Evolutionary conservation across 2,797 vertebrate genomes (phyloP).

Genomic region (Helostoma temminkii): DNA sequence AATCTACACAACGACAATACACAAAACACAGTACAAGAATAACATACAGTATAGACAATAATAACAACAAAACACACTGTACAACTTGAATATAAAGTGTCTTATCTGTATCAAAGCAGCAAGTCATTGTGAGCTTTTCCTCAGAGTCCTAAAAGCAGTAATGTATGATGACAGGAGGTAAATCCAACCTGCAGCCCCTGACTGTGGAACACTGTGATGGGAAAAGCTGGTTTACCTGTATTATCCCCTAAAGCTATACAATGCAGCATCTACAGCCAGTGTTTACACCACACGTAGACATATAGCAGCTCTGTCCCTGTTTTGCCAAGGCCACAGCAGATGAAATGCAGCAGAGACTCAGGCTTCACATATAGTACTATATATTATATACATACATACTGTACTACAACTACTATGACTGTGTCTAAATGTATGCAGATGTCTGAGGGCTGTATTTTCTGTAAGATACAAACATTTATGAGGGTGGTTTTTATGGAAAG

Average conservation of each 20-base stretch:
- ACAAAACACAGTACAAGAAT: too few relatives aligned
- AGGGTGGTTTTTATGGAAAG: constrained; percentile 72
- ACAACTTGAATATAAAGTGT: too few relatives aligned
- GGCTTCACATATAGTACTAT: not conserved
- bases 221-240: not conserved
- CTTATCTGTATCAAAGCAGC: not conserved
- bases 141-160: not conserved
- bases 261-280: not conserved
- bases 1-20: too few relatives aligned
- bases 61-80: too few relatives aligned
- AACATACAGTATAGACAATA: too few relatives aligned
- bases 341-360: not conserved
- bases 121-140: not conserved
- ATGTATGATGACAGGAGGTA: constrained; percentile 2
- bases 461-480: constrained; percentile 45
- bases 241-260: not conserved
- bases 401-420: too few relatives aligned
- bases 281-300: not conserved
- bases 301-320: not conserved
- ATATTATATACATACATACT: too few relatives aligned
- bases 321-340: not conserved
- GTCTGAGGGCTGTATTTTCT: constrained; percentile 29
- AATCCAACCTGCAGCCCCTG: constrained; percentile 14
- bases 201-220: not conserved
- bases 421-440: constrained; percentile 6